Evolutionary conservation across 2,797 vertebrate species (phyloP), one percentile per base, ranked within the genome.

Genomic region (Thaleichthys pacificus): DNA sequence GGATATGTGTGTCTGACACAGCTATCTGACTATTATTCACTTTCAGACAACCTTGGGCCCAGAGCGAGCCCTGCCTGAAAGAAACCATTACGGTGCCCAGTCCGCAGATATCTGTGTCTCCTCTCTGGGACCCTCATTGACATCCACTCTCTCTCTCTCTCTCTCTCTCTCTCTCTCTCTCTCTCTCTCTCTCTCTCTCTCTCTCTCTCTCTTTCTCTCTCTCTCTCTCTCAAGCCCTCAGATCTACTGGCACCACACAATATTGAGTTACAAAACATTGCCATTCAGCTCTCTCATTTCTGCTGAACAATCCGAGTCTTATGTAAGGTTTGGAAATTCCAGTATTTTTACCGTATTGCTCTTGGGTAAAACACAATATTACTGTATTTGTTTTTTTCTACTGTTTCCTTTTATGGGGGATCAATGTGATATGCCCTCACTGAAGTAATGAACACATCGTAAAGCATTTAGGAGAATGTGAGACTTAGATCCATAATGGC

Each of bases 11-110:
- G 57, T 77, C 70, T 74, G 71, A 78, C 74, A 62, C 79, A 61
- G 76, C 79, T 80, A 67, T 89, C 72, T 82, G 83, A 81, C 80
- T 62, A 73, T 82, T 76, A 68, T 77, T 90, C 86, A 86, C 86
- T 83, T 76, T 78, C 76, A 89, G 80, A 78, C 83, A 84, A 88
- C 81, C 84, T 87, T 86, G 79, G 22, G 35, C 66, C 58, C 60
- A 72, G 61, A 49, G 61, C 71, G 71, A 64, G 78, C 76, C 60
- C 71, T 77, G 83, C 70, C 81, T 69, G 70, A 66, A 80, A 80
- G 85, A 84, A 81, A 69, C 87, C 82, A 87, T 89, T 86, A 89
- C 74, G 73, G 70, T 76, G 67, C 73, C 21, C 68, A 71, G 72
- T 51, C 79, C 67, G 71, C 65, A 72, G 66, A 77, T 85, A 84